Evolutionary conservation across 2,888 invertebrate genomes (phyloP).

Genomic region (Exephanes ischioxanthus): DNA sequence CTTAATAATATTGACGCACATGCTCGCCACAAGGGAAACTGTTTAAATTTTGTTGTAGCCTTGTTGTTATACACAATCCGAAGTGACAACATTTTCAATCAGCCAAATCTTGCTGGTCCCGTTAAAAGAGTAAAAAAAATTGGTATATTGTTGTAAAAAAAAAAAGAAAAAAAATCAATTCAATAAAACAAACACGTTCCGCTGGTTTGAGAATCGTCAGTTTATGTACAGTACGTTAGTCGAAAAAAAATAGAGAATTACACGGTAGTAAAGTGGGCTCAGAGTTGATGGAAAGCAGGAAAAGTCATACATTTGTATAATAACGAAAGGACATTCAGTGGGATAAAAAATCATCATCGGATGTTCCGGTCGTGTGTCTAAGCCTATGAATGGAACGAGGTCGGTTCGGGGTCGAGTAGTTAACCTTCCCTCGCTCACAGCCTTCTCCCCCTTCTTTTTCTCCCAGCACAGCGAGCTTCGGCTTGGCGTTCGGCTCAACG

Average conservation of each 20-base stretch:
- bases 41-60: too few relatives aligned
- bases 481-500: constrained; percentile 34
- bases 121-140: too few relatives aligned
- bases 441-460: constrained; percentile 40
- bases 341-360: constrained; percentile 60
- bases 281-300: constrained; percentile 30
- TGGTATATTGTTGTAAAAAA: too few relatives aligned
- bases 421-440: constrained; percentile 44
- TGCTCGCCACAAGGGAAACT: too few relatives aligned
- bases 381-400: constrained; percentile 64
- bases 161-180: neutral
- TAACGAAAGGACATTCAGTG: constrained; percentile 41
- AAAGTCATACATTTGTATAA: constrained; percentile 21
- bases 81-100: too few relatives aligned
- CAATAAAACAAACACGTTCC: neutral
- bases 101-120: too few relatives aligned
- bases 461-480: constrained; percentile 32
- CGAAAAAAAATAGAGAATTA: neutral
- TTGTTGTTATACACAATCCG: too few relatives aligned
- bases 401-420: constrained; percentile 61
- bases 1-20: too few relatives aligned
- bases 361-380: constrained; percentile 52
- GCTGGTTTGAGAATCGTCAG: neutral
- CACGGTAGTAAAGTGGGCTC: constrained; percentile 6
- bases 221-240: neutral